A percentile compares a stretch with the other conserved stretches of the same genome.
Conservation (phyloP, 2,797 vertebrate genomes). For the Serranus cabrilla region DNA sequence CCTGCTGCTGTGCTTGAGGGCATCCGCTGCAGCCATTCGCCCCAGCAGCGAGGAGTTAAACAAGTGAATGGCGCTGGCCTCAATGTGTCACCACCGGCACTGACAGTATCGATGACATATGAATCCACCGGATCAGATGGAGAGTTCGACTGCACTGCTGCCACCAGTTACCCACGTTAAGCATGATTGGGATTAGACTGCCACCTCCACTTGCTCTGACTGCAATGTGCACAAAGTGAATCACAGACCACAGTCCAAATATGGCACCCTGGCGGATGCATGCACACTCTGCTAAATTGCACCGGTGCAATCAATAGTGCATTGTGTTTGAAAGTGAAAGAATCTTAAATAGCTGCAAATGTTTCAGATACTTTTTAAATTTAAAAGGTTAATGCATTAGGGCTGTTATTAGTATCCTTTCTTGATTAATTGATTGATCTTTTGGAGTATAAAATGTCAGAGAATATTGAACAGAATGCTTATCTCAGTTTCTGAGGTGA, state of each 20-base stretch:
- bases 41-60: constrained; percentile 53
- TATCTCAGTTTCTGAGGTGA: too few relatives aligned
- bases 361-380: constrained; percentile 1
- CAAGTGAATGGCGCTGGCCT: constrained; percentile 61
- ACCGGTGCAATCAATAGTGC: constrained; percentile 20
- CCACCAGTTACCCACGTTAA: constrained; percentile 51
- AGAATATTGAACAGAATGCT: too few relatives aligned
- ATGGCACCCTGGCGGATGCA: constrained; percentile 41
- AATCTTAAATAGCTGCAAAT: neutral
- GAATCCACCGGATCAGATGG: constrained; percentile 63
- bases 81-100: constrained; percentile 73
- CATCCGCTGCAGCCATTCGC: constrained; percentile 44
- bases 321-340: constrained; percentile 13
- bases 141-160: constrained; percentile 41
- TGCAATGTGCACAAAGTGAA: constrained; percentile 43
- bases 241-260: constrained; percentile 49
- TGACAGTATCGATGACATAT: constrained; percentile 67
- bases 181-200: constrained; percentile 56
- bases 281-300: constrained; percentile 9
- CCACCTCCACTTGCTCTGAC: constrained; percentile 48
- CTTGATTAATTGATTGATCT: too few relatives aligned
- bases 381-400: neutral
- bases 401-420: too few relatives aligned
- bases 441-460: too few relatives aligned
- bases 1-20: constrained; percentile 56